These are phyloP conservation scores for Nibea coibor DNA, from an alignment of 2,113 vertebrate species.

Conservation along the genomic window DNA sequence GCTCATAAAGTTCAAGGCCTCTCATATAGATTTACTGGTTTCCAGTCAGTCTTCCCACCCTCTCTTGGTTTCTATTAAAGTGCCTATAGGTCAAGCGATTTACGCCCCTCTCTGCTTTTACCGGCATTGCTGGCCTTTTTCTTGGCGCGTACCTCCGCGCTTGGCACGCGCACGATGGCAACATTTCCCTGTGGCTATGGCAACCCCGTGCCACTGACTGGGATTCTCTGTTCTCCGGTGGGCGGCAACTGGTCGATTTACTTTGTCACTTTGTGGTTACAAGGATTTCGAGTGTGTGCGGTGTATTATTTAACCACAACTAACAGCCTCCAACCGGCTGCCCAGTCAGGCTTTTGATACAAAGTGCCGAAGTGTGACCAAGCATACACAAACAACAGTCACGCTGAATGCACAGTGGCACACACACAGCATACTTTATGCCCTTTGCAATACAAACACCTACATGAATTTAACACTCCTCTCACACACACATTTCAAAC, in stretches of 20 bases:
- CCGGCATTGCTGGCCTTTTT: neutral
- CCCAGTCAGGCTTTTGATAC: slow-evolving; percentile 35
- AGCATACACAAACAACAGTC: slow-evolving; percentile 64
- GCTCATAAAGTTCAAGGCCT: slow-evolving; percentile 42
- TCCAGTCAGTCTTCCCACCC: slow-evolving; percentile 42
- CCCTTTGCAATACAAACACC: slow-evolving; percentile 52
- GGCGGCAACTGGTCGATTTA: slow-evolving; percentile 29
- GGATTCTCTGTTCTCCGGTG: slow-evolving; percentile 45
- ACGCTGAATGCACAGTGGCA: slow-evolving; percentile 41
- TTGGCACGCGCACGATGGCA: slow-evolving; percentile 35
- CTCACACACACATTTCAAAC: slow-evolving; percentile 30
- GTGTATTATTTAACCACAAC: slow-evolving; percentile 45
- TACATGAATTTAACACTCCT: slow-evolving; percentile 37
- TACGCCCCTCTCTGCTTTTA: slow-evolving; percentile 15
- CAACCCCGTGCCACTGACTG: slow-evolving; percentile 38
- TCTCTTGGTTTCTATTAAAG: slow-evolving; percentile 36
- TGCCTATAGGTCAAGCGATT: slow-evolving; percentile 44
- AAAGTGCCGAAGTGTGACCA: slow-evolving; percentile 36
- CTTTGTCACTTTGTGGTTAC: slow-evolving; percentile 35
- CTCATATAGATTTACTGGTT: slow-evolving; percentile 43
- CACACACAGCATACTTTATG: slow-evolving; percentile 41
- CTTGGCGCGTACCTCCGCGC: slow-evolving; percentile 5
- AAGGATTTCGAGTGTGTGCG: slow-evolving; percentile 29
- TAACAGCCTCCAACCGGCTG: slow-evolving; percentile 32
- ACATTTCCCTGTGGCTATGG: slow-evolving; percentile 45